These are phyloP conservation scores for Eumerus sabulonum DNA, from an alignment of 2,888 invertebrate genomes.

Conservation along the genomic window DNA sequence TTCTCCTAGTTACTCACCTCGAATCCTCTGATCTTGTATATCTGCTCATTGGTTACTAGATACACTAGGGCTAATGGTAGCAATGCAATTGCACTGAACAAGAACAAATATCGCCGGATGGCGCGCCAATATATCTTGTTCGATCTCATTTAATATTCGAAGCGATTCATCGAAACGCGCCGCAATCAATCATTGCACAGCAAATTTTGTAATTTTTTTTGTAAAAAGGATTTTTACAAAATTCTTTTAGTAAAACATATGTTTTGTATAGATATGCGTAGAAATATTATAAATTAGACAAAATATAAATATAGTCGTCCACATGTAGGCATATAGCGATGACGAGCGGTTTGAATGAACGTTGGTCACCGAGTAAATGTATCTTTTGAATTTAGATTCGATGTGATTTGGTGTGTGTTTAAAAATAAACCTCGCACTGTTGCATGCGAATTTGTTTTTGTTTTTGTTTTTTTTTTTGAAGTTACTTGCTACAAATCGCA, in stretches of 20 bases:
- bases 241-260: too few relatives aligned
- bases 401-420: neutral
- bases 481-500: too few relatives aligned
- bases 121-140: slow-evolving; percentile 78
- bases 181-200: slow-evolving; percentile 60
- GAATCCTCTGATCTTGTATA: slow-evolving; percentile 78
- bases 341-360: too few relatives aligned
- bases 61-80: slow-evolving; percentile 78
- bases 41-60: slow-evolving; percentile 78
- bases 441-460: slow-evolving; percentile 35
- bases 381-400: too few relatives aligned
- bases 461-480: too few relatives aligned
- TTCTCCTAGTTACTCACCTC: slow-evolving; percentile 75
- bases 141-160: slow-evolving; percentile 77
- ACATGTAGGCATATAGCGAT: too few relatives aligned
- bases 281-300: too few relatives aligned
- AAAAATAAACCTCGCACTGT: slow-evolving; percentile 29
- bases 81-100: slow-evolving; percentile 78
- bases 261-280: too few relatives aligned
- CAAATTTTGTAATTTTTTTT: slow-evolving; percentile 7
- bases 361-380: too few relatives aligned
- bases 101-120: slow-evolving; percentile 79
- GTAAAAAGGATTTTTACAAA: too few relatives aligned
- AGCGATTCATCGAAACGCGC: slow-evolving; percentile 54
- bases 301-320: too few relatives aligned